phyloP scores from a whole-genome alignment of 2,113 vertebrate genomes.

The Haplotaxodon microlepis region DNA sequence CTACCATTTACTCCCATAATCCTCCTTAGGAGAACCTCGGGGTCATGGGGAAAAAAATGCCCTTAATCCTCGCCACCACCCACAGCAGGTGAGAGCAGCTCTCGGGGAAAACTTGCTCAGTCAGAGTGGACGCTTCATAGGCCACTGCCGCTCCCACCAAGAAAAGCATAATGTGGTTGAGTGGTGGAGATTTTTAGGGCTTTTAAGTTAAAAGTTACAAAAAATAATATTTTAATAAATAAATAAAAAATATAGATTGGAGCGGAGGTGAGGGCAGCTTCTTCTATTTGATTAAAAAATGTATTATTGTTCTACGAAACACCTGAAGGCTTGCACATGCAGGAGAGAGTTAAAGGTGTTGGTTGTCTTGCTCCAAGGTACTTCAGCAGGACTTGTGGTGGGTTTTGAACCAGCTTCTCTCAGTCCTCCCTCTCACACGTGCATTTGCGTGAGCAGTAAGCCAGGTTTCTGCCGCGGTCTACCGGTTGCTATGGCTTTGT shows the following conservation, averaged over 20 bases:
- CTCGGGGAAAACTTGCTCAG: constrained; percentile 3
- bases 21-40: constrained; percentile 40
- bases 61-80: constrained; percentile 23
- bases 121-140: neutral
- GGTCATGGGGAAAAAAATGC: constrained; percentile 39
- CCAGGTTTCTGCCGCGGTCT: constrained; percentile 30
- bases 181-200: neutral
- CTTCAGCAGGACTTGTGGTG: neutral
- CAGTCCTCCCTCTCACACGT: neutral
- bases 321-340: neutral
- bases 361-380: neutral
- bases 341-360: neutral
- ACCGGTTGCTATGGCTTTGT: constrained; percentile 39
- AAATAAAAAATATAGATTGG: neutral
- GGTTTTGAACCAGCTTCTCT: neutral
- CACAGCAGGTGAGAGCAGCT: neutral
- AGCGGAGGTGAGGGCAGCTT: neutral
- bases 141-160: neutral
- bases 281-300: neutral
- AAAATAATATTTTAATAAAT: neutral
- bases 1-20: constrained; percentile 41
- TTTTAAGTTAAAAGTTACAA: neutral
- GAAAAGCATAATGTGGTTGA: neutral
- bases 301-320: neutral
- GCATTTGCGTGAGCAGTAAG: constrained; percentile 58